Evolutionary conservation across 2,888 invertebrate genomes (phyloP).

Genomic region (Ophion ventricosus): DNA sequence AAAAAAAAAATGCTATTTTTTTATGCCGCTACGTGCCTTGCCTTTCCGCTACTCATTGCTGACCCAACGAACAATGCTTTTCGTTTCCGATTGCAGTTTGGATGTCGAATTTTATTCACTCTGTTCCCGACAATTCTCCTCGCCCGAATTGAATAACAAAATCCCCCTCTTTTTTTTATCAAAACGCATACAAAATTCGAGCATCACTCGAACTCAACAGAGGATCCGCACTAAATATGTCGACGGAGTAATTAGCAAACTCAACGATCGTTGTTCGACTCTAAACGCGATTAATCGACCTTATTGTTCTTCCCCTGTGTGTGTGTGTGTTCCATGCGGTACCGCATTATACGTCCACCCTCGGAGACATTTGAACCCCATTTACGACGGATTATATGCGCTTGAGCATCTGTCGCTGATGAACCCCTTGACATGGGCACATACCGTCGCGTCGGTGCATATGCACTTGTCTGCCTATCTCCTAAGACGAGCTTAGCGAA

Average conservation of each 20-base stretch:
- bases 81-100: too few species aligned
- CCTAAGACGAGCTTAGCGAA: not conserved
- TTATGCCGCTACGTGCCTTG: too few species aligned
- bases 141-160: not conserved
- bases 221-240: not conserved
- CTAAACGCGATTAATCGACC: not conserved
- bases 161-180: not conserved
- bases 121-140: too few species aligned
- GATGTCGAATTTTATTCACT: too few species aligned
- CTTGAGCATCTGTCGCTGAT: not conserved
- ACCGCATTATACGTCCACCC: not conserved
- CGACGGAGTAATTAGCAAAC: not conserved
- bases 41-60: too few species aligned
- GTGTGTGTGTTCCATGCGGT: too few species aligned
- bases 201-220: too few species aligned
- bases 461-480: not conserved
- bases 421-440: not conserved
- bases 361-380: not conserved
- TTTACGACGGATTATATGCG: slow-evolving; percentile 8
- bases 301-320: not conserved
- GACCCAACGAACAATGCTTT: too few species aligned
- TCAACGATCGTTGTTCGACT: not conserved
- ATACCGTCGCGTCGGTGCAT: slow-evolving; percentile 1
- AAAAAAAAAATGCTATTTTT: too few species aligned
- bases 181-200: not conserved